Evolutionary conservation across 2,797 vertebrate genomes (phyloP), one percentile per base, ranked within the genome.

Genomic region (Danio jaintianensis): DNA sequence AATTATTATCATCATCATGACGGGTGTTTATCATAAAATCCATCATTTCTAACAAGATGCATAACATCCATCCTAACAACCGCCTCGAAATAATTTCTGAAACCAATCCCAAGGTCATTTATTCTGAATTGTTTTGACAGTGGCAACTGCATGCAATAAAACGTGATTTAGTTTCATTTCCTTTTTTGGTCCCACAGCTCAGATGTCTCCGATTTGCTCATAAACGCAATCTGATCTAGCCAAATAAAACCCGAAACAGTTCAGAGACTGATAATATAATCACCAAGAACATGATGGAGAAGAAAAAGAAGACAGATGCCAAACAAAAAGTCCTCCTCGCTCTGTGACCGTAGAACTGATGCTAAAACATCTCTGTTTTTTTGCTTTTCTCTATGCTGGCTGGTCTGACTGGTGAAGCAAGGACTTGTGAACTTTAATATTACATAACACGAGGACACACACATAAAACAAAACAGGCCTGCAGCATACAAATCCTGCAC

Each of bases 301-400:
- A 59, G 43, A 56, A 58, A 18, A 47, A 20, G 9, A 53, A 0
- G 7, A 70, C 61, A 20, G 40, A 47, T 18, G 75, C 20, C 56
- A 79, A 59, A 81, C 66, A 61, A 73, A 66, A 72, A 78, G 29
- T 29, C 29, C 67, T 68, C 75, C 40, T 68, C 75, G 47, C 29
- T 79, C 67, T 69, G 36, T 77, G 38, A 77, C 45, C 59, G 70
- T 76, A 64, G 50, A 61, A 79, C 45, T 63, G 3, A 53, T 18
- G 47, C 16, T 20, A 63, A 40, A 29, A 45, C 5, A 22, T 47
- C 13, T 29, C 48, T 76, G 74, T 16, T 18, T 4, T 76, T 76
- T 76, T 66, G 36, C 40, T 48, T 38, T 59, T 9, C 55, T 58
- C 53, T 69, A 11, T 59, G 22, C 29, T 69, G 38, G 63, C 11